Percentiles rank a stretch among this genome's conserved stretches.
Conservation (phyloP, 2,797 vertebrate genomes). For the Nasua narica region DNA sequence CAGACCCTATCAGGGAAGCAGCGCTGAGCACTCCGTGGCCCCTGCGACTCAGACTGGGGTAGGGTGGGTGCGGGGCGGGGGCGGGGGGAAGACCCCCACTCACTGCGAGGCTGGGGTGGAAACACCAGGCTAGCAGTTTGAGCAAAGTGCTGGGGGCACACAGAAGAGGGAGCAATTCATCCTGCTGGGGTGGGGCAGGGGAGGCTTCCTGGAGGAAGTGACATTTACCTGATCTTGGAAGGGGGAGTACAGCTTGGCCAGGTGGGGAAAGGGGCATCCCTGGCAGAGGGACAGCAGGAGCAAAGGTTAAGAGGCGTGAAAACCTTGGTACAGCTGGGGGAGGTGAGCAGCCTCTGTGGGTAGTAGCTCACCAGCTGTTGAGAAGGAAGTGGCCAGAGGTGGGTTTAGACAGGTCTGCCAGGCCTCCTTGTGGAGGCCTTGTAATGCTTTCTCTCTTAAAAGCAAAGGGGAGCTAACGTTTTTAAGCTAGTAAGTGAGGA, state of each 20-base stretch:
- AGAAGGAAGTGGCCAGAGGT: background rate
- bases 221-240: background rate
- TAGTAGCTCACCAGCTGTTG: background rate
- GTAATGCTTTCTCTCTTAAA: background rate
- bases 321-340: background rate
- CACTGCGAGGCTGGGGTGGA: background rate
- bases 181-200: background rate
- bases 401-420: background rate
- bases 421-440: background rate
- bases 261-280: background rate
- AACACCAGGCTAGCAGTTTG: conserved; percentile 45
- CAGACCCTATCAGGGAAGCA: background rate
- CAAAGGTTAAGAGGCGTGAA: background rate
- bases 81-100: background rate
- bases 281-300: background rate
- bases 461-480: background rate
- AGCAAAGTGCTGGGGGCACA: conserved; percentile 23
- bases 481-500: background rate
- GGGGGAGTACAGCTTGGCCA: background rate
- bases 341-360: background rate
- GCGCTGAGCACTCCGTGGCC: background rate
- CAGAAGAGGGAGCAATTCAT: background rate
- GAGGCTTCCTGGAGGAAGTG: background rate
- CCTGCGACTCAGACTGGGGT: background rate
- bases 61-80: too few relatives aligned